Conservation (phyloP, 1,140 invertebrate species). For the Sarcophaga bullata region DNA sequence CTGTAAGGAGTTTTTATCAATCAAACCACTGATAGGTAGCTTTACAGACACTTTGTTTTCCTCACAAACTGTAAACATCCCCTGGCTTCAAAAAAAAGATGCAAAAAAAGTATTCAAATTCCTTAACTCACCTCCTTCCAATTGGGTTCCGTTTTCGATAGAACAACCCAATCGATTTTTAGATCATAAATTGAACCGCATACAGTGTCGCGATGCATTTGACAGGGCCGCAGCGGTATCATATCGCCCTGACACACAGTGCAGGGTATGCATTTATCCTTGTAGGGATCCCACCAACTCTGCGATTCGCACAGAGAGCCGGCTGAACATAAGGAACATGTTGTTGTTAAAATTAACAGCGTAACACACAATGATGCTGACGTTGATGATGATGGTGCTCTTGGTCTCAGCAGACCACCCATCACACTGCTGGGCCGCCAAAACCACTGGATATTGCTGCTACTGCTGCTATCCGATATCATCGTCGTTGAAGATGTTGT, state of each 20-base stretch:
- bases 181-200: conserved; percentile 63
- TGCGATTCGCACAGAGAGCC: conserved; percentile 54
- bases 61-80: too few species aligned
- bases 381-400: conserved; percentile 5
- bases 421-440: background rate
- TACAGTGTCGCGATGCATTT: conserved; percentile 61
- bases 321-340: conserved; percentile 46
- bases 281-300: conserved; percentile 62
- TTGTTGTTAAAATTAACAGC: conserved; percentile 34
- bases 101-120: too few species aligned
- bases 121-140: conserved; percentile 62
- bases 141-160: conserved; percentile 62
- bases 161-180: conserved; percentile 61
- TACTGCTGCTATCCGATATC: background rate
- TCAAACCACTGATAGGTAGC: too few species aligned
- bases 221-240: conserved; percentile 61
- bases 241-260: conserved; percentile 60
- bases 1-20: too few species aligned
- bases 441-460: background rate
- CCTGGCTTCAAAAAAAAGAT: too few species aligned
- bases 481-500: background rate
- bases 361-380: background rate
- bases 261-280: conserved; percentile 59
- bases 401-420: conserved; percentile 13
- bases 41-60: too few species aligned